Evolutionary conservation across 2,797 vertebrate species (phyloP).

Genomic region (Vespertilio murinus): DNA sequence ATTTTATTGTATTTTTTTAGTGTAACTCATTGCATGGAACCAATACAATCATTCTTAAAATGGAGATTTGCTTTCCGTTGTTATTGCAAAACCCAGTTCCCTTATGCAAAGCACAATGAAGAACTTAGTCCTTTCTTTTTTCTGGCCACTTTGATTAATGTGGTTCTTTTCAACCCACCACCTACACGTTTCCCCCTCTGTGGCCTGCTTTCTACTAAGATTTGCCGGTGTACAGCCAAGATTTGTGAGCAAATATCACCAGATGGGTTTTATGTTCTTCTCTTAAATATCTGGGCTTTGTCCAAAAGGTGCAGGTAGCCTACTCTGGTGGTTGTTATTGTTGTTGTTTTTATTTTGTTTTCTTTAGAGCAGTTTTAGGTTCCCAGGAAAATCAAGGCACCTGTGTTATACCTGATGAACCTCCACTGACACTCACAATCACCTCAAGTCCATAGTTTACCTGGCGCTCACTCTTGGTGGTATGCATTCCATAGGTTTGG

Average conservation of each 20-base stretch:
- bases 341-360: not conserved
- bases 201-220: not conserved
- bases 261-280: not conserved
- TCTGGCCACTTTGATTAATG: not conserved
- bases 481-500: not conserved
- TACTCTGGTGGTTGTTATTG: not conserved
- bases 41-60: slow-evolving; percentile 7
- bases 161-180: not conserved
- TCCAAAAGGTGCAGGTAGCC: not conserved
- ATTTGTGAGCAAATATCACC: not conserved
- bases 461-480: not conserved
- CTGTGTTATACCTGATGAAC: not conserved
- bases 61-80: not conserved
- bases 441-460: not conserved
- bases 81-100: not conserved
- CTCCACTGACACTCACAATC: fast-evolving
- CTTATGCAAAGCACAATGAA: not conserved
- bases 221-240: not conserved
- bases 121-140: not conserved
- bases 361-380: not conserved
- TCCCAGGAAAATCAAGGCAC: not conserved
- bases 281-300: not conserved
- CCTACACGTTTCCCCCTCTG: fast-evolving
- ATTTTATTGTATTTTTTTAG: not conserved
- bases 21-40: not conserved